A percentile compares a stretch with the other conserved stretches of the same genome.
These are phyloP conservation scores for Drosophila barbarae DNA, from an alignment of 2,888 invertebrate genomes.

Conservation along the genomic window DNA sequence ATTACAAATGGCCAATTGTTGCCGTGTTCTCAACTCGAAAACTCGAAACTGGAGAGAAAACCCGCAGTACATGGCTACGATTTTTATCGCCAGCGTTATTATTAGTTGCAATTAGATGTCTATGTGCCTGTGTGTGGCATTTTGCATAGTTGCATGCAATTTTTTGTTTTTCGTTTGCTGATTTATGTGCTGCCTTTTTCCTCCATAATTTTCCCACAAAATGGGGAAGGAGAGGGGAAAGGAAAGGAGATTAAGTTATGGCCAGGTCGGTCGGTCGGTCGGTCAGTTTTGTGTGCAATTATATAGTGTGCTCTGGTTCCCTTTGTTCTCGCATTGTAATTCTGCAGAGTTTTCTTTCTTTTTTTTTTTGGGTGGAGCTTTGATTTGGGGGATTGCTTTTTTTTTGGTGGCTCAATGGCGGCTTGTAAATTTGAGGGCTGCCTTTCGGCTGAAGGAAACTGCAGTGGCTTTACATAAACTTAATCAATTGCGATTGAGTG, in stretches of 20 bases:
- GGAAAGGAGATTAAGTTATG: slow-evolving; percentile 32
- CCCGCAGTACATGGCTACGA: slow-evolving; percentile 35
- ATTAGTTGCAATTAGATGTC: slow-evolving; percentile 74
- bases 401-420: slow-evolving; percentile 28
- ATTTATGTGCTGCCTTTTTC: slow-evolving; percentile 56
- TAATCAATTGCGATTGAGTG: slow-evolving; percentile 33
- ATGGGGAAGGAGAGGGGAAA: not conserved
- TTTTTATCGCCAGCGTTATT: slow-evolving; percentile 69
- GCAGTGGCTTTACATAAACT: slow-evolving; percentile 18
- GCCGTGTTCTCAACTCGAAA: slow-evolving; percentile 44
- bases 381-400: slow-evolving; percentile 13
- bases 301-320: slow-evolving; percentile 38
- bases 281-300: slow-evolving; percentile 33
- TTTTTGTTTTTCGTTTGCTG: slow-evolving; percentile 43
- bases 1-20: slow-evolving; percentile 56
- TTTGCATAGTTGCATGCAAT: slow-evolving; percentile 46
- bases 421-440: slow-evolving; percentile 46
- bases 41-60: slow-evolving; percentile 8
- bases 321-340: slow-evolving; percentile 40
- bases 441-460: slow-evolving; percentile 11
- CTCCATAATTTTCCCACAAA: slow-evolving; percentile 38
- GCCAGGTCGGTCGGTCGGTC: slow-evolving; percentile 23
- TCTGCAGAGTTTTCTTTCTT: slow-evolving; percentile 7
- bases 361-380: slow-evolving; percentile 25
- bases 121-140: slow-evolving; percentile 62